Conservation (phyloP, 2,888 invertebrate genomes). For the Blastobasis adustella region DNA sequence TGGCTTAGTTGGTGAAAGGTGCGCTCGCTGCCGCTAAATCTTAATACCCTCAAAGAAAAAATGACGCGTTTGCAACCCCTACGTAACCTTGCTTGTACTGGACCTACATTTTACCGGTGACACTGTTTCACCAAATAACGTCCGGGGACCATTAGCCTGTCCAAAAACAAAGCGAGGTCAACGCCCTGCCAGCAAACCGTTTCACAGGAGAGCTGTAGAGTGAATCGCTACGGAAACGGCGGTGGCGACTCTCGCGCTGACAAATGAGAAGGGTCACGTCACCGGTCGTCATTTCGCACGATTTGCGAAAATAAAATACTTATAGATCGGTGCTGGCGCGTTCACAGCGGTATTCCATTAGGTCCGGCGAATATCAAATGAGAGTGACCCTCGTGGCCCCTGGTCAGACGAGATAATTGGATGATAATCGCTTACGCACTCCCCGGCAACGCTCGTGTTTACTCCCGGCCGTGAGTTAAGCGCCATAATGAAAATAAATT, state of each 20-base stretch:
- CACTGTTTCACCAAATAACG: too few relatives aligned
- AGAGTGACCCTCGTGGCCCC: conserved; percentile 47
- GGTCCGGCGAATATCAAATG: conserved; percentile 60
- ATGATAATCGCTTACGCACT: conserved; percentile 1
- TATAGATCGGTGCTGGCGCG: conserved; percentile 49
- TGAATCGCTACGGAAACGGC: background rate
- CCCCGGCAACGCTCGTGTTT: background rate
- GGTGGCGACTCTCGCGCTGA: background rate
- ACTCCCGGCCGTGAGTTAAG: too few relatives aligned
- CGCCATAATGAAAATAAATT: too few relatives aligned
- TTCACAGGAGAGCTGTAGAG: background rate
- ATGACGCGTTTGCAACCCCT: too few relatives aligned
- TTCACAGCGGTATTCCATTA: conserved; percentile 71
- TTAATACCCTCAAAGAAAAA: too few relatives aligned
- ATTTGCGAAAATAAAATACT: conserved; percentile 69
- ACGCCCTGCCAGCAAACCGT: too few relatives aligned
- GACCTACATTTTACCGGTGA: too few relatives aligned
- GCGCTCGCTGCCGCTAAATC: too few relatives aligned
- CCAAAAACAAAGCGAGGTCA: too few relatives aligned
- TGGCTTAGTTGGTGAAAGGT: too few relatives aligned
- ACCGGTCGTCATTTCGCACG: conserved; percentile 52
- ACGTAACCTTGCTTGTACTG: too few relatives aligned
- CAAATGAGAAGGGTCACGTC: conserved; percentile 53
- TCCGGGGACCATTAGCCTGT: too few relatives aligned
- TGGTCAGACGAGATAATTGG: conserved; percentile 9